Conservation (phyloP, 2,113 vertebrate genomes). For the Ammodytes dubius region DNA sequence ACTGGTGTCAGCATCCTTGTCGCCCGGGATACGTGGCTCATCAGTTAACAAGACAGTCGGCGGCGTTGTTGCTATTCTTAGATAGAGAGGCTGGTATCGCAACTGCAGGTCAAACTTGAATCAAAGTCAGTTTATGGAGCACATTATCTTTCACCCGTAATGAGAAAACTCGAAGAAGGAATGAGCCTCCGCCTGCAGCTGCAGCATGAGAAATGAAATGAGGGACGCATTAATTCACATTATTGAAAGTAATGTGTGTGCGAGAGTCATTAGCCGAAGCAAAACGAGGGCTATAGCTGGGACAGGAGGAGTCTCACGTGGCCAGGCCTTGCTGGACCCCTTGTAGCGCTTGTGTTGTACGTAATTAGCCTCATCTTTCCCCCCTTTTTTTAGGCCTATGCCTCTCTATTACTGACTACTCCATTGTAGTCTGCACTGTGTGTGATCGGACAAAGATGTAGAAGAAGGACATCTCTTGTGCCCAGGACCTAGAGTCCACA, state of each 20-base stretch:
- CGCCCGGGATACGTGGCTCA: conserved; percentile 53
- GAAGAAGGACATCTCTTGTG: conserved; percentile 36
- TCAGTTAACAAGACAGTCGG: conserved; percentile 55
- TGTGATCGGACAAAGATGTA: conserved; percentile 28
- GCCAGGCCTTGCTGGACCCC: conserved; percentile 47
- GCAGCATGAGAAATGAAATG: conserved; percentile 40
- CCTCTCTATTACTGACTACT: conserved; percentile 27
- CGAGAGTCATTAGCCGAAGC: conserved; percentile 60
- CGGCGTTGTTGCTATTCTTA: conserved; percentile 45
- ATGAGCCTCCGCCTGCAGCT: conserved; percentile 36
- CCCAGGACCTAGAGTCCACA: neutral
- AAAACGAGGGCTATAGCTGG: conserved; percentile 64
- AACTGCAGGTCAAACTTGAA: conserved; percentile 57
- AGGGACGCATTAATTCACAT: conserved; percentile 48
- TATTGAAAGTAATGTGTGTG: conserved; percentile 51
- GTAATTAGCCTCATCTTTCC: conserved; percentile 67
- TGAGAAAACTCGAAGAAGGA: conserved; percentile 36
- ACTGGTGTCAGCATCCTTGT: conserved; percentile 68
- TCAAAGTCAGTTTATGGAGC: conserved; percentile 55
- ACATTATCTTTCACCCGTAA: conserved; percentile 47
- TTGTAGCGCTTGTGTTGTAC: conserved; percentile 27
- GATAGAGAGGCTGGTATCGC: conserved; percentile 4
- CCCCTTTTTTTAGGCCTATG: conserved; percentile 26
- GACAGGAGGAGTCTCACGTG: conserved; percentile 43
- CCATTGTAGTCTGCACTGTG: conserved; percentile 38